Conservation (phyloP, 2,888 invertebrate species). For the Byasa hedistus region DNA sequence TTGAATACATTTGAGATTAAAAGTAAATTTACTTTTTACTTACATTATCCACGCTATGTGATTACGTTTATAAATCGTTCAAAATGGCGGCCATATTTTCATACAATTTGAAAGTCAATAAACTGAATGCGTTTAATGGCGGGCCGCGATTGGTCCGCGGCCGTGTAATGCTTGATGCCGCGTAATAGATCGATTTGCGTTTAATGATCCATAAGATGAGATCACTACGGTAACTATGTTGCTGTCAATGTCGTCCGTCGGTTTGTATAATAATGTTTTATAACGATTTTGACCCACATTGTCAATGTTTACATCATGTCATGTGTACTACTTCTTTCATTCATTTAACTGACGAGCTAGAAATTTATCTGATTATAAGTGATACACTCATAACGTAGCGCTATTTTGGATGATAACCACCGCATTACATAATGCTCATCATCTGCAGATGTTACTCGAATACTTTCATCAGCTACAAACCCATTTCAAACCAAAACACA, state of each 20-base stretch:
- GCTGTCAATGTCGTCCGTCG: conserved; percentile 55
- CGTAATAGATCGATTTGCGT: conserved; percentile 75
- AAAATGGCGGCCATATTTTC: conserved; percentile 25
- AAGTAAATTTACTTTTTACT: conserved; percentile 18
- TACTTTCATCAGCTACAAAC: too few relatives aligned
- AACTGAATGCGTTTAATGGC: conserved; percentile 19
- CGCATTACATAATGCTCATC: too few relatives aligned
- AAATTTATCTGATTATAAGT: too few relatives aligned
- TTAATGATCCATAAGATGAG: conserved; percentile 75
- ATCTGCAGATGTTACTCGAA: too few relatives aligned
- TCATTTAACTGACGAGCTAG: too few relatives aligned
- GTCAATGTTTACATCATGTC: background rate
- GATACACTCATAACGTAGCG: too few relatives aligned
- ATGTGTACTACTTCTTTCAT: background rate
- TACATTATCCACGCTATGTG: conserved; percentile 24
- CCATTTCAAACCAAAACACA: too few relatives aligned
- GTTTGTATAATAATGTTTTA: conserved; percentile 37
- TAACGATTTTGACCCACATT: conserved; percentile 1
- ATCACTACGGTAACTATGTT: conserved; percentile 60
- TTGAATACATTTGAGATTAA: conserved; percentile 29
- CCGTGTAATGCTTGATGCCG: conserved; percentile 53
- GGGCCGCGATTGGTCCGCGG: conserved; percentile 54
- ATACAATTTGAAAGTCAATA: conserved; percentile 20
- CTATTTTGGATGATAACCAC: too few relatives aligned
- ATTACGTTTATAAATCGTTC: conserved; percentile 25